Evolutionary conservation across 2,113 vertebrate species (phyloP), one percentile per base, ranked within the genome.

Genomic region (Propithecus coquereli): DNA sequence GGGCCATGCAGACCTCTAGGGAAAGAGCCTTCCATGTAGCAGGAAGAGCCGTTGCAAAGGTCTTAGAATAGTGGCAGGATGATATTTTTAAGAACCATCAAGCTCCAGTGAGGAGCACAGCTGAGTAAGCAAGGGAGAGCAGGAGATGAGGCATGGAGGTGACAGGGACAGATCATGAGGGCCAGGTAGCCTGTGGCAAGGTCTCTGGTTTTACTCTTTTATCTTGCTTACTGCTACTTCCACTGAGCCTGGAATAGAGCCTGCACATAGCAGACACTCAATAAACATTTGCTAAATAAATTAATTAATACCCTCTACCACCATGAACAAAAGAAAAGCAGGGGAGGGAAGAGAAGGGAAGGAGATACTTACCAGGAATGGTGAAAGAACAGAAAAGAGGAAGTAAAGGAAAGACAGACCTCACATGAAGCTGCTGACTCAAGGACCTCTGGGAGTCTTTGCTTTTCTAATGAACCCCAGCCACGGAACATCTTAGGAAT

Each of bases 351-450:
- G 43, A 71, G 71, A 45, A 94, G 87, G 54, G 68, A 68, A 43
- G 37, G 52, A 87, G 84, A 65, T 20, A 37, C 79, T 91, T 30
- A 17, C 0, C 34, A 50, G 57, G n/a, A 65, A 65, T 20, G 30
- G 47, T 14, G 50, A 87, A 68, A 70, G 80, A 54, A 34, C 23
- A 87, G 76, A 76, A 57, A 37, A 23, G 87, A 90, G 71, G 65
- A 57, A 74, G 54, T 16, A 57, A 8, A 92, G 40, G 61, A 20
- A 16, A 68, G 34, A 65, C 22, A 87, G 92, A 96, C 92, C 94
- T 37, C 96, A 93, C 95, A 93, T 16, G 92, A 90, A 90, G 96
- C 70, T 65, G 90, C 45, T 83, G 90, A 85, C 87, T 91, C 76
- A 37, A 54, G 76, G 52, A 14, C 83, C 87, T 87, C 87, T 43